Evolutionary conservation across 2,888 invertebrate genomes (phyloP).

Genomic region (Artemia sp.): DNA sequence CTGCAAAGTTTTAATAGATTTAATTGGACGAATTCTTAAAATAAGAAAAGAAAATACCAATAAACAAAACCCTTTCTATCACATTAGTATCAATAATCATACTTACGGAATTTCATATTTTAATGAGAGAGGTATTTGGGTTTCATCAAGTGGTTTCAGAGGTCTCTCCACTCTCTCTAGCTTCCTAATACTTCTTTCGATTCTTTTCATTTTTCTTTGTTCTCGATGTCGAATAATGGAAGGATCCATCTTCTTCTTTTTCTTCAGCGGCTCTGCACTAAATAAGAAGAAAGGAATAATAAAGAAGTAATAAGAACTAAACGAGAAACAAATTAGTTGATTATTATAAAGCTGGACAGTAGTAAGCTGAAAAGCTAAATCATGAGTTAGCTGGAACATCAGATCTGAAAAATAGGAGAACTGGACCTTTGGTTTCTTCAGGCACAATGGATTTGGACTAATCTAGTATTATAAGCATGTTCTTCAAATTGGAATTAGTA

Average conservation of each 20-base stretch:
- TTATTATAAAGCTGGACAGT: too few relatives aligned
- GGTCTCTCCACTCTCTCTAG: slow-evolving; percentile 62
- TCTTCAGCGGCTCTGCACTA: slow-evolving; percentile 75
- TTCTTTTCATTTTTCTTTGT: slow-evolving; percentile 56
- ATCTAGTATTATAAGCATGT: too few relatives aligned
- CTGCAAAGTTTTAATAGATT: slow-evolving; percentile 16
- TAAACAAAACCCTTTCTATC: background rate
- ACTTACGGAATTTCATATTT: slow-evolving; percentile 46
- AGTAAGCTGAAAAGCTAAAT: too few relatives aligned
- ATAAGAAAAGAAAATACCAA: background rate
- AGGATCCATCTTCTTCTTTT: slow-evolving; percentile 70
- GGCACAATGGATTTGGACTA: too few relatives aligned
- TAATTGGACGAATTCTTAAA: slow-evolving; percentile 26
- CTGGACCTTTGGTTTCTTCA: too few relatives aligned
- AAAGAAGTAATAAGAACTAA: background rate
- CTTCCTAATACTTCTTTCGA: slow-evolving; percentile 70
- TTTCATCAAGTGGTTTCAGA: slow-evolving; percentile 75
- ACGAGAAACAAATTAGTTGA: too few relatives aligned
- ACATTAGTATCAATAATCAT: background rate
- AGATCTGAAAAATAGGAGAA: too few relatives aligned
- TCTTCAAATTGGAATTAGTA: too few relatives aligned
- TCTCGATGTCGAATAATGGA: slow-evolving; percentile 59
- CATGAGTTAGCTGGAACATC: too few relatives aligned
- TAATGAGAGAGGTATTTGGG: slow-evolving; percentile 51
- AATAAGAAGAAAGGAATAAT: slow-evolving; percentile 17